Evolutionary conservation across 2,797 vertebrate genomes (phyloP), one percentile per base, ranked within the genome.

Genomic region (Geotria australis): DNA sequence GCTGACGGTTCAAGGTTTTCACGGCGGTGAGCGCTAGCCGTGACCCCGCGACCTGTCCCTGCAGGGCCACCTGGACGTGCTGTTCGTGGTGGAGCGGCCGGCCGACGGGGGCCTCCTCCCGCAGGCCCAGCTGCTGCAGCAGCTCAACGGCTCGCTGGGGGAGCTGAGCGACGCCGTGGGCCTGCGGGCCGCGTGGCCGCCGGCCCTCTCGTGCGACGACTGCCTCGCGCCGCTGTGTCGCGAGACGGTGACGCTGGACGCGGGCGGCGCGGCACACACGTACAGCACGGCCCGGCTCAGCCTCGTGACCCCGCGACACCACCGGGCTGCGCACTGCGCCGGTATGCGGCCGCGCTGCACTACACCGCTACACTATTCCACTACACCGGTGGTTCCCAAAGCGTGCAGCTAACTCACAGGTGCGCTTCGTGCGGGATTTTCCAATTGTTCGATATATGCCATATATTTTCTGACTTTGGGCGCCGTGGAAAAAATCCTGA

Each of bases 121-220:
- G 69, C 80, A 86, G 0, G 78, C 85, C 51, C 85, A 81, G 67
- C 76, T 98, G 62, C 86, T 86, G 47, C 91, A 98, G 76, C 96
- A 96, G 70, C 77, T 98, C 57, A 79, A 77, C 58, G 80, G 73
- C 0, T 80, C 83, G 1, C 77, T 85, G 57, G 70, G 77, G 61
- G 77, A 80, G 61, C 76, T 98, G 68, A 88, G 94, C 67, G 83
- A 81, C 57, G 72, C 82, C 58, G 74, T 95, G 62, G 73, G 76
- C 15, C 51, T 55, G 51, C 51, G 51, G 15, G n/a, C 51, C 8
- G 9, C 15, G 51, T n/a, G 7, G 51, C n/a, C 15, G 51, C 15
- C 15, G n/a, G 51, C n/a, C n/a, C 15, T n/a, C n/a, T n/a, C 15
- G n/a, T 55, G 51, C 15, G 51, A 55, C 8, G 51, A 51, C 51